Base-by-base conservation (phyloP, 2,888 invertebrate genomes). In the Teleogryllus oceanicus region DNA sequence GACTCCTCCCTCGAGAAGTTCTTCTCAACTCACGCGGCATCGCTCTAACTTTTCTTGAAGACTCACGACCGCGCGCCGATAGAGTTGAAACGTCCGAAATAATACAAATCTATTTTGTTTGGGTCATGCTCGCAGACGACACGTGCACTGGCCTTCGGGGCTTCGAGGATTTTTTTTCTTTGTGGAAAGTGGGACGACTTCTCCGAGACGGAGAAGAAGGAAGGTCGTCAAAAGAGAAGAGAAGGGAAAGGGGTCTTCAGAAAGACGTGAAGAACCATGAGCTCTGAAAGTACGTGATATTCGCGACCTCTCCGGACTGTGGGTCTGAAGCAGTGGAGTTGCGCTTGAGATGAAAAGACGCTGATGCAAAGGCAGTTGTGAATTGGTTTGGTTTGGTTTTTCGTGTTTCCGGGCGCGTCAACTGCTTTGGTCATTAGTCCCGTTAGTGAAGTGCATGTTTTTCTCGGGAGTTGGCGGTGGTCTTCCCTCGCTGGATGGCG, bases 61-160 rank as follows among this genome's bases (percentile, higher is more conserved):
- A 62, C 16, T n/a, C n/a, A 8, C 62, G 16, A 62, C 62, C 62
- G 5, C 62, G 62, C 62, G 62, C 62, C 62, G 62, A 62, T 62
- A 62, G 62, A 62, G 62, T 62, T 62, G 62, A 62, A 62, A 62
- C 62, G 62, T 62, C 62, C 62, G 62, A 62, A 62, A 62, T 62
- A 62, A 62, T 62, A 62, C 62, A 62, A 62, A 62, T 62, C 62
- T 62, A 62, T 62, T 62, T 62, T 62, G 62, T 62, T 62, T 62
- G 62, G 16, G 13, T 62, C 62, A 62, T 62, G 62, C n/a, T 5
- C 62, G 13, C 16, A 62, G 62, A 16, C 16, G 62, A n/a, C 62
- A 8, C 13, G 62, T n/a, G 62, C n/a, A 1, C 37, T 37, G 8
- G 62, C n/a, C 13, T 62, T 62, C 62, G n/a, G 62, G 62, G 62